A percentile compares a stretch with the other conserved stretches of the same genome.
Evolutionary conservation across 2,888 invertebrate species (phyloP).

Genomic region (Plebejus argus): DNA sequence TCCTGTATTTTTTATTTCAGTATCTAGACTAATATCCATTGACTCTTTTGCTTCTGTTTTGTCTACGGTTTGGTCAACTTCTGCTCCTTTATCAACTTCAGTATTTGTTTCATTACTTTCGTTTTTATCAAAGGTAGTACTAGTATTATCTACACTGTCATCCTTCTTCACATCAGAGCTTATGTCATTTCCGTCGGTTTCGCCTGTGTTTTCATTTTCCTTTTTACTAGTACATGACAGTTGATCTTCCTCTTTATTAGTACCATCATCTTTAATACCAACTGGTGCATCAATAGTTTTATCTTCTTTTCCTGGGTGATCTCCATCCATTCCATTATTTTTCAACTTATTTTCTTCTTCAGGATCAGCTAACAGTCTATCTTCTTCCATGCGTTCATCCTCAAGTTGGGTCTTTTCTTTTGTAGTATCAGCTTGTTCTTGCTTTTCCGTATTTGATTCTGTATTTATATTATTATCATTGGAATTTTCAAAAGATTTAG

Average conservation of each 20-base stretch:
- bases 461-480: slow-evolving; percentile 33
- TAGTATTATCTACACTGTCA: not conserved
- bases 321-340: slow-evolving; percentile 13
- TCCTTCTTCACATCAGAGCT: not conserved
- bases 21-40: not conserved
- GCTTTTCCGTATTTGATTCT: slow-evolving; percentile 41
- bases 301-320: not conserved
- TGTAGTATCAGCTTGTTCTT: slow-evolving; percentile 40
- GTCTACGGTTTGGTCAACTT: not conserved
- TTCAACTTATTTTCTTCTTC: slow-evolving; percentile 36
- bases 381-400: slow-evolving; percentile 42
- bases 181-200: not conserved
- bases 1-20: not conserved
- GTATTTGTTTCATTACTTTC: not conserved
- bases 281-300: not conserved
- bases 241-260: slow-evolving; percentile 11
- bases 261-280: not conserved
- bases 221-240: not conserved
- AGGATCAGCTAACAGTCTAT: slow-evolving; percentile 39
- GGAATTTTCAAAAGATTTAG: slow-evolving; percentile 2
- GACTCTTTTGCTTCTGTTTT: not conserved
- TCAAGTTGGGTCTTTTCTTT: slow-evolving; percentile 35
- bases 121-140: not conserved
- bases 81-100: not conserved
- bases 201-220: not conserved